Evolutionary conservation across 2,797 vertebrate genomes (phyloP).

Genomic region (Gambusia yucatana): DNA sequence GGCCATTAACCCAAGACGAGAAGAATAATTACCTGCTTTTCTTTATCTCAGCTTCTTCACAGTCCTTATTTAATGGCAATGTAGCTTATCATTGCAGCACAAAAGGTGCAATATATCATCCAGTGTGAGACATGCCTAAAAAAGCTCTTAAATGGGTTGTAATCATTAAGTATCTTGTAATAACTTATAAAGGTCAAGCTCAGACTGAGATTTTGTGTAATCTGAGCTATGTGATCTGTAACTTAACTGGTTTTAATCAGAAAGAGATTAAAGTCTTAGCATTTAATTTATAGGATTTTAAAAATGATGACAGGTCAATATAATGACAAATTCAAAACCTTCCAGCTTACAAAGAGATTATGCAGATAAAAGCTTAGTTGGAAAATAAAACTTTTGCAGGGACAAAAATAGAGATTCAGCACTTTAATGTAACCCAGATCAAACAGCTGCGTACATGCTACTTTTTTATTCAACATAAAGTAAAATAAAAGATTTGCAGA

Average conservation of each 20-base stretch:
- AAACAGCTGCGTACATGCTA: not conserved
- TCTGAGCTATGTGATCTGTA: slow-evolving; percentile 23
- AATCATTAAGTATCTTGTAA: slow-evolving; percentile 22
- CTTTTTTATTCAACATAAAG: slow-evolving; percentile 3
- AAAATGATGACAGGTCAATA: slow-evolving; percentile 5
- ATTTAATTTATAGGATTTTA: slow-evolving; percentile 19
- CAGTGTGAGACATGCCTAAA: slow-evolving; percentile 24
- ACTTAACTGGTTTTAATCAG: slow-evolving; percentile 24
- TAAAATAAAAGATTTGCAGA: not conserved
- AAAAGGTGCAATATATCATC: slow-evolving; percentile 17
- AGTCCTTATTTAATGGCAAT: slow-evolving; percentile 28
- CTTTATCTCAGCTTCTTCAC: slow-evolving; percentile 32
- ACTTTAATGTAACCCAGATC: not conserved
- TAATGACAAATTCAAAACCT: slow-evolving; percentile 13
- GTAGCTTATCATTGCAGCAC: slow-evolving; percentile 30
- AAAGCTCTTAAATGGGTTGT: slow-evolving; percentile 37
- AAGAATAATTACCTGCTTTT: slow-evolving; percentile 42
- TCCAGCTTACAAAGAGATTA: not conserved
- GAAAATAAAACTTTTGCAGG: slow-evolving; percentile 22
- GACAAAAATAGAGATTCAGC: slow-evolving; percentile 23
- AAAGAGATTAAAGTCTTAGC: slow-evolving; percentile 19
- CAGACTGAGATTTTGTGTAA: slow-evolving; percentile 28
- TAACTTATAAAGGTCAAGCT: slow-evolving; percentile 51
- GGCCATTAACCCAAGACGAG: slow-evolving; percentile 41
- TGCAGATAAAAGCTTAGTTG: not conserved